Evolutionary conservation across 1,140 invertebrate genomes (phyloP).

Genomic region (Zaprionus vittiger): DNA sequence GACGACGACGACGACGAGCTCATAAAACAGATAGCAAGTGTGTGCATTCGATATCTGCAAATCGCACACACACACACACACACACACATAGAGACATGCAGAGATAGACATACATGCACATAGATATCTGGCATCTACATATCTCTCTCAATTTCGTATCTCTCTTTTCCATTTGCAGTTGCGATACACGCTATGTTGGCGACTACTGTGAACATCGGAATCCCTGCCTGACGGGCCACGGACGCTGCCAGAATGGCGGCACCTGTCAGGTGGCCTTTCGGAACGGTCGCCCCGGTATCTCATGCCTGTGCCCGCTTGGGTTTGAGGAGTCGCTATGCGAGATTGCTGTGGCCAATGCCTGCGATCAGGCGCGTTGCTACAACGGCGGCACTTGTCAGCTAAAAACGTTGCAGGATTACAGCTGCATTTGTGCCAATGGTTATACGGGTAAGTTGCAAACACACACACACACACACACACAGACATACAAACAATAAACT

Average conservation of each 20-base stretch:
- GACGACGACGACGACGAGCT: slow-evolving; percentile 23
- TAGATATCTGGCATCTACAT: slow-evolving; percentile 17
- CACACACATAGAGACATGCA: not conserved
- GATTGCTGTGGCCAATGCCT: slow-evolving; percentile 94
- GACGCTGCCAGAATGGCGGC: slow-evolving; percentile 95
- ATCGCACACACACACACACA: slow-evolving; percentile 23
- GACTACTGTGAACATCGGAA: slow-evolving; percentile 97
- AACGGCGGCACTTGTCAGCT: slow-evolving; percentile 94
- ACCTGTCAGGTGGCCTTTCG: slow-evolving; percentile 90
- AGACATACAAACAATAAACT: not conserved
- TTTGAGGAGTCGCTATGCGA: slow-evolving; percentile 97
- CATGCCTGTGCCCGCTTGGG: slow-evolving; percentile 94
- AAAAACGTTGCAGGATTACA: slow-evolving; percentile 90
- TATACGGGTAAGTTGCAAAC: slow-evolving; percentile 89
- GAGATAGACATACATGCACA: slow-evolving; percentile 1
- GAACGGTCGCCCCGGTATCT: slow-evolving; percentile 90
- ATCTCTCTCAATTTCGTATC: slow-evolving; percentile 16
- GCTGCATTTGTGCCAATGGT: slow-evolving; percentile 92
- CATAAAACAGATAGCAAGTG: slow-evolving; percentile 46
- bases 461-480: not conserved
- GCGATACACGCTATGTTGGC: slow-evolving; percentile 94
- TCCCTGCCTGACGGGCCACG: slow-evolving; percentile 93
- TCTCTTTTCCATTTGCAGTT: slow-evolving; percentile 89
- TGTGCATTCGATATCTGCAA: slow-evolving; percentile 29
- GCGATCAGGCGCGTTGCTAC: slow-evolving; percentile 93